Percentiles rank a stretch among this genome's conserved stretches.
Conservation (phyloP, 1,140 invertebrate species). For the Atta cephalotes region DNA sequence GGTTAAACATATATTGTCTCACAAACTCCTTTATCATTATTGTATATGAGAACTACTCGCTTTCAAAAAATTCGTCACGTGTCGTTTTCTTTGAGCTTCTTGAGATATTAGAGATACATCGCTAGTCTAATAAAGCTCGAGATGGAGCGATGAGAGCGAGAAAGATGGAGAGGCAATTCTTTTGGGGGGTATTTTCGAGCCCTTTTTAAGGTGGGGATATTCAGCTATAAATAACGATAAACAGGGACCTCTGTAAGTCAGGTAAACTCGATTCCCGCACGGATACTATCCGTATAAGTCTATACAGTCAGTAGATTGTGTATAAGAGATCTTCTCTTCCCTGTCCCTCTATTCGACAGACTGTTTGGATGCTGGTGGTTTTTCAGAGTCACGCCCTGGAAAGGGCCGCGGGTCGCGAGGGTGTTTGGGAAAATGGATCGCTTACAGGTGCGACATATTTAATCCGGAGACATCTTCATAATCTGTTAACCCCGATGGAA, state of each 20-base stretch:
- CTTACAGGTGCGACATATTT: constrained; percentile 74
- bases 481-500: constrained; percentile 78
- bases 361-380: constrained; percentile 83
- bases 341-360: background rate
- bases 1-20: background rate
- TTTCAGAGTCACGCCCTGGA: constrained; percentile 85
- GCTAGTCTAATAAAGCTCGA: background rate
- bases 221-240: constrained; percentile 83
- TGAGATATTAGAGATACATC: background rate
- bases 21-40: too few relatives aligned
- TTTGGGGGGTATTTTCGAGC: background rate
- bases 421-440: constrained; percentile 72
- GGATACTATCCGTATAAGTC: constrained; percentile 58
- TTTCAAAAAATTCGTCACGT: constrained; percentile 7
- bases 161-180: constrained; percentile 66
- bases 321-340: constrained; percentile 35
- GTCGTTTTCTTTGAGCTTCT: background rate
- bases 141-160: constrained; percentile 20
- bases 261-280: constrained; percentile 81
- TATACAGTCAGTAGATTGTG: constrained; percentile 17
- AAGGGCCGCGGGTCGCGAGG: constrained; percentile 65
- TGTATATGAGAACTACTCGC: background rate
- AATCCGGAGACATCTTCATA: constrained; percentile 82
- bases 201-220: constrained; percentile 58
- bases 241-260: constrained; percentile 85